Base-by-base conservation (phyloP, 1,140 invertebrate genomes). In the Ceratina japonica region DNA sequence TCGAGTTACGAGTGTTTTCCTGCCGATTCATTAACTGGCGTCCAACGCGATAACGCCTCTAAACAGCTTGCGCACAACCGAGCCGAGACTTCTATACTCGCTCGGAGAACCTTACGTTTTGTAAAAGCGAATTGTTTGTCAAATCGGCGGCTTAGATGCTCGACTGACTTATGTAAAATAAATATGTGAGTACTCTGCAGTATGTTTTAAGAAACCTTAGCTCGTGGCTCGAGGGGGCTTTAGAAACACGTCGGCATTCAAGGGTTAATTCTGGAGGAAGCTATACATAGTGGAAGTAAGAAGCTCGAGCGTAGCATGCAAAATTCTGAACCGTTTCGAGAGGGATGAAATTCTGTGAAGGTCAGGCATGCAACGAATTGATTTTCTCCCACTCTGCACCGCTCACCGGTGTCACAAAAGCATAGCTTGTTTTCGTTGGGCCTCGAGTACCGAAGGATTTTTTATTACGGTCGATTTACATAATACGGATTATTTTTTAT, bases 311-410 rank as follows among this genome's bases (percentile, higher is more conserved):
- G 7, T 62, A 31, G 27, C 15, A 51, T 66, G 64, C n/a, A 51
- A 66, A 66, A 66, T 66, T 20, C 12, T 51, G 80, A 82, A 84
- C 56, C 75, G 82, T 81, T 73, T 65, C 64, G 80, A 83, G 80
- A 86, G 79, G 86, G 73, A 77, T 52, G 77, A 63, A 68, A 69
- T 78, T 79, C 58, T 62, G 79, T 86, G 85, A 88, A 88, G 88
- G 88, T 88, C 87, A 88, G 86, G 86, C 87, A 88, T 79, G 87
- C 61, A 16, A 62, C 24, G 86, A 68, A 89, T 88, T 85, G 87
- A 89, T 89, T 88, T 84, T 85, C 65, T 51, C 79, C 78, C 71
- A 27, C 65, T 51, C 15, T 54, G 37, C 37, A 3, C 10, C 65
- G 58, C 16, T 72, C n/a, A n/a, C 44, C 78, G 49, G 24, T 66